These are phyloP conservation scores for Solea senegalensis DNA, from an alignment of 2,113 vertebrate genomes.

Conservation along the genomic window DNA sequence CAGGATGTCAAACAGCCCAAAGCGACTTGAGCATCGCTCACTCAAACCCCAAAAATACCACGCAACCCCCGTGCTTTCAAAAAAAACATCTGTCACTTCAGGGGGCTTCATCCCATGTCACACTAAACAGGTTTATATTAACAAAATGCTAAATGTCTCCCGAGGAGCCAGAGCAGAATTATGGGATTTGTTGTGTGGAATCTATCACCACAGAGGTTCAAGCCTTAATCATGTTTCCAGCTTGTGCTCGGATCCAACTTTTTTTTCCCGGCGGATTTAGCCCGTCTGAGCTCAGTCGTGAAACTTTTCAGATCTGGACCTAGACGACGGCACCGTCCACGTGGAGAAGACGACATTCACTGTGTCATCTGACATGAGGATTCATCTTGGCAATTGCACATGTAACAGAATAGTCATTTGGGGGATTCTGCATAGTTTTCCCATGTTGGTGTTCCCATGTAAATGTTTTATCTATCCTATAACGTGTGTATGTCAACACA, in stretches of 20 bases:
- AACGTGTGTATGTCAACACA: conserved; percentile 21
- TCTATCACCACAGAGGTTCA: conserved; percentile 55
- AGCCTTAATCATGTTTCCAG: conserved; percentile 72
- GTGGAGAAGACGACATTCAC: conserved; percentile 29
- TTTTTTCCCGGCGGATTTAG: conserved; percentile 56
- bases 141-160: conserved; percentile 73
- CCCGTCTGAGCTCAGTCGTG: conserved; percentile 42
- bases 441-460: conserved; percentile 2
- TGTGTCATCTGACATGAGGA: neutral
- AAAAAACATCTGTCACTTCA: conserved; percentile 75
- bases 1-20: conserved; percentile 61
- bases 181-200: conserved; percentile 55
- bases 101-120: conserved; percentile 67
- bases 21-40: conserved; percentile 48
- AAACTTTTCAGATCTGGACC: conserved; percentile 51
- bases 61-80: conserved; percentile 47
- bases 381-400: conserved; percentile 1
- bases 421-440: conserved; percentile 12
- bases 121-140: conserved; percentile 77
- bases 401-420: conserved; percentile 14
- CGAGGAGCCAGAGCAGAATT: conserved; percentile 54
- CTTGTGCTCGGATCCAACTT: conserved; percentile 60
- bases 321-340: conserved; percentile 24
- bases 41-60: conserved; percentile 33
- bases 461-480: conserved; percentile 22